phyloP scores from a whole-genome alignment of 2,113 vertebrate genomes.

The Tupaia chinensis region DNA sequence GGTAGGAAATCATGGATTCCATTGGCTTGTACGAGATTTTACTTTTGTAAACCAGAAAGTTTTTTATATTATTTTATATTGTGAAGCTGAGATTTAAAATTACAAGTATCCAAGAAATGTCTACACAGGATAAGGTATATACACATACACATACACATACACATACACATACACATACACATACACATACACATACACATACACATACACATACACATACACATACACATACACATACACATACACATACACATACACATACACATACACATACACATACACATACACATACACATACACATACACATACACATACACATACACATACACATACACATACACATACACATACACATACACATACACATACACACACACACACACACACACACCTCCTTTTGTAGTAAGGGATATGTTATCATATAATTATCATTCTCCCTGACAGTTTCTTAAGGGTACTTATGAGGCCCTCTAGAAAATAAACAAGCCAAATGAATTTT shows the following conservation, averaged over 20 bases:
- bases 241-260: not conserved
- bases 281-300: not conserved
- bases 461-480: conserved; percentile 43
- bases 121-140: conserved; percentile 54
- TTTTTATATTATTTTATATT: conserved; percentile 73
- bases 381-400: conserved; percentile 17
- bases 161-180: not conserved
- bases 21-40: conserved; percentile 86
- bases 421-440: conserved; percentile 46
- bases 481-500: conserved; percentile 11
- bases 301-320: not conserved
- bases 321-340: not conserved
- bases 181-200: not conserved
- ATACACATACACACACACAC: not conserved
- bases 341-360: not conserved
- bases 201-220: no score
- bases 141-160: not conserved
- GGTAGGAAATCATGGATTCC: conserved; percentile 90
- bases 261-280: not conserved
- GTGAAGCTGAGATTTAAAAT: conserved; percentile 83
- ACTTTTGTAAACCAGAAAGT: conserved; percentile 86
- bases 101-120: conserved; percentile 76
- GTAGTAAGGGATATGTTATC: conserved; percentile 23
- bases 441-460: conserved; percentile 16
- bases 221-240: not conserved